Evolutionary conservation across 2,888 invertebrate species (phyloP).

Genomic region (Ormia ochracea): DNA sequence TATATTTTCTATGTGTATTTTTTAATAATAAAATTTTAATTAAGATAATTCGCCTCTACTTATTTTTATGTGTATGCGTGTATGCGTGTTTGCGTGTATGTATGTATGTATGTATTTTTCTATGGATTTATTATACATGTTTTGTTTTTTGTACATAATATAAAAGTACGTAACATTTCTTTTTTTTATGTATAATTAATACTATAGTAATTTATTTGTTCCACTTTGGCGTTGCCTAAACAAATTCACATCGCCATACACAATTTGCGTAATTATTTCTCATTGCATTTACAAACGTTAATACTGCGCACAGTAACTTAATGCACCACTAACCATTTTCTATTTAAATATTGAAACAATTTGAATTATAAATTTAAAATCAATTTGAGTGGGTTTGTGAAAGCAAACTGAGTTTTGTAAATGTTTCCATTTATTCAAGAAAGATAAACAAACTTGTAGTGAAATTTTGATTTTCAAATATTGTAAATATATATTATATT

Average conservation of each 20-base stretch:
- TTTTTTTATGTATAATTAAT: no score
- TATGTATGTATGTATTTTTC: background rate
- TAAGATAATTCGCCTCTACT: slow-evolving; percentile 5
- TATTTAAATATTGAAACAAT: background rate
- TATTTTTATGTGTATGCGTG: no score
- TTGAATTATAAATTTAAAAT: background rate
- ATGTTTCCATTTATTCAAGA: background rate
- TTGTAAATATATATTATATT: background rate
- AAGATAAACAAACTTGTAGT: background rate
- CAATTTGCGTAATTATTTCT: background rate
- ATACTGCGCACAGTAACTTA: slow-evolving; percentile 3
- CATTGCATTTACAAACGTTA: background rate
- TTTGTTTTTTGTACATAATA: background rate
- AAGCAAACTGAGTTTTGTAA: background rate
- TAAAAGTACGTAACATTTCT: background rate
- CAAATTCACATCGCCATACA: background rate
- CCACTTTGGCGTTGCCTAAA: slow-evolving; percentile 43
- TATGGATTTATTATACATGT: background rate
- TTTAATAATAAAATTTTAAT: slow-evolving; percentile 17
- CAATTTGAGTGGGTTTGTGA: background rate
- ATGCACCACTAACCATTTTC: slow-evolving; percentile 4
- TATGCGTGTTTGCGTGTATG: background rate
- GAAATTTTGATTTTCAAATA: background rate
- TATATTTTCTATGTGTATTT: slow-evolving; percentile 32
- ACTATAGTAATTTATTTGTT: slow-evolving; percentile 50